Evolutionary conservation across 1,140 invertebrate genomes (phyloP), one percentile per base, ranked within the genome.

Genomic region (Pollicipes pollicipes): DNA sequence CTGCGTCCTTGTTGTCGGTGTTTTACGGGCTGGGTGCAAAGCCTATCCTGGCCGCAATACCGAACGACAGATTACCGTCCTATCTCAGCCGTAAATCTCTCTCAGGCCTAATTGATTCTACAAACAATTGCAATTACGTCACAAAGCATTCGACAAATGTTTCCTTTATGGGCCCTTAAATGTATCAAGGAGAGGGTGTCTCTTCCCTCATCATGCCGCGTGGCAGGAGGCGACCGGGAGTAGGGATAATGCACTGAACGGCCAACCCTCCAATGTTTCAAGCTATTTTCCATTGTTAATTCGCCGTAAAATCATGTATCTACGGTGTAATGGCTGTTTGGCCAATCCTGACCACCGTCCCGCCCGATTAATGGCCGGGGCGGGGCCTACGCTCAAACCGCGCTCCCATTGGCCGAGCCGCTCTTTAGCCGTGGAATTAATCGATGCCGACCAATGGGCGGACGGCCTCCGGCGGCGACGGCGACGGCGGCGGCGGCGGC

Each of bases 271-370:
- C 45, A 58, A 58, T 58, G 45, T 58, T 58, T 58, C 45, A 24
- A 21, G 45, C 45, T 58, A 58, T 58, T 58, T 58, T 58, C 45
- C 45, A 58, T 58, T 58, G 45, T 58, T 58, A 58, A 58, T 58
- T 58, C 45, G 45, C 45, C 45, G 24, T 58, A 58, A 58, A 58
- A 58, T 58, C 45, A 58, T 58, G 45, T 58, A 58, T 58, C 45
- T 58, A 21, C 45, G 45, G 45, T 21, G 45, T 58, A 58, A 58
- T 58, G 45, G 45, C 24, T 58, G 45, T 58, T 58, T 58, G 45
- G 45, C 45, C 45, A 58, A 58, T 58, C 45, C 45, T 2, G 45
- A 21, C 21, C 45, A 3, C 45, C 45, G 24, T 10, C 24, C 6
- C 2, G 45, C 6, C 6, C 45, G 45, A 58, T 58, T 58, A 58